Evolutionary conservation across 2,888 invertebrate species (phyloP), one percentile per base, ranked within the genome.

Genomic region (Leptarthrus brevirostris): DNA sequence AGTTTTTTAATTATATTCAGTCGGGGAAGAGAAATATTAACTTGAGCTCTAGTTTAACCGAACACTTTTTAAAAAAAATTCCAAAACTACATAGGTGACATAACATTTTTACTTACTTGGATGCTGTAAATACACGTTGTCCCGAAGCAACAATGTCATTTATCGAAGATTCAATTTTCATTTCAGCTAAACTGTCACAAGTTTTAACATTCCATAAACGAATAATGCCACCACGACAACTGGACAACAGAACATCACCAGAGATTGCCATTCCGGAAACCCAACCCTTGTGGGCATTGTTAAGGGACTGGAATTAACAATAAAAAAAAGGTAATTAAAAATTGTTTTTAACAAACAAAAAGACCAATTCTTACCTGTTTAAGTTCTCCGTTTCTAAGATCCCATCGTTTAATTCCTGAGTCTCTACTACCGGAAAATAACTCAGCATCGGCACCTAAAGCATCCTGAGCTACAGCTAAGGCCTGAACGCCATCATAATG

Each of bases 401-500:
- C 90, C 94, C 94, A 95, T 79, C 93, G 91, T 86, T 95, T 95
- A 82, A 95, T 91, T 82, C 93, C 92, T 84, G 91, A 92, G 85
- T 95, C 95, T 54, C 95, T 86, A 4, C 94, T 94, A 44, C 94
- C 95, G 80, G 93, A 93, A 87, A 93, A 95, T 18, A 95, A 86
- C 73, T 81, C 81, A 34, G 79, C 81, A 78, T 81, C 80, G 22
- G 80, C 80, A 24, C 82, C 82, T 24, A 80, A 69, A 14, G 87
- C 88, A 77, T 89, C 87, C 34, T 89, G 91, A 75, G 86, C 84
- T 69, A 92, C 86, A 34, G 92, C 90, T 58, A 95, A 86, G 52
- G 93, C 92, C 82, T 95, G 93, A 71, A 96, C 93, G 24, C 95
- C 95, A 84, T 95, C 95, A 83, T 95, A 95, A 86, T 95, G 95